These are phyloP conservation scores for Sympetrum striolatum DNA, from an alignment of 2,888 invertebrate genomes.

Conservation along the genomic window DNA sequence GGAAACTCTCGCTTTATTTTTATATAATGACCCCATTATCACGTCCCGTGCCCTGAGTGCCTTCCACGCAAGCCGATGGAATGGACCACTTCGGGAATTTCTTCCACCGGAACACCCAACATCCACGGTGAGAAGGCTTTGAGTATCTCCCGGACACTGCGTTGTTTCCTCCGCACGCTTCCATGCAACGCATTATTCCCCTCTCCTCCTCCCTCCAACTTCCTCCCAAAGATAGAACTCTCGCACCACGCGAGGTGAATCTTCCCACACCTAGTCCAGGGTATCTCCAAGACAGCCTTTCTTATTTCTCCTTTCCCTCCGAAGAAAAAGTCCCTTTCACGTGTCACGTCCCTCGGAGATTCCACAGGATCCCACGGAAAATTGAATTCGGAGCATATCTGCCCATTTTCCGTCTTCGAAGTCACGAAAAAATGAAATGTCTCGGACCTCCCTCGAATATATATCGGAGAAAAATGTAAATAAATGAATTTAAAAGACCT, in stretches of 20 bases:
- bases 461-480: neutral
- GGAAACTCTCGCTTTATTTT: neutral
- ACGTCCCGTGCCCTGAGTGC: neutral
- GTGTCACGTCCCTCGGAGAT: neutral
- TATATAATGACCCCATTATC: neutral
- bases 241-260: conserved; percentile 32
- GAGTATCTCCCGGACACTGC: conserved; percentile 16
- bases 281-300: neutral
- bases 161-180: neutral
- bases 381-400: neutral
- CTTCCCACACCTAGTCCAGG: conserved; percentile 5
- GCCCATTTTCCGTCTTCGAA: neutral
- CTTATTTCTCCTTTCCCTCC: neutral
- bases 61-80: neutral
- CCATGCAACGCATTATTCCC: neutral
- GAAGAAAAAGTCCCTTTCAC: neutral
- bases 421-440: neutral
- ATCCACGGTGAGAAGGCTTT: neutral
- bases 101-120: neutral
- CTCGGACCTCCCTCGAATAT: neutral
- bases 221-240: neutral
- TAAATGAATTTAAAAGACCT: neutral
- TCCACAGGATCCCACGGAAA: conserved; percentile 8
- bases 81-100: neutral
- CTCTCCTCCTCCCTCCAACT: neutral